Evolutionary conservation across 2,888 invertebrate species (phyloP).

Genomic region (Melolontha melolontha): DNA sequence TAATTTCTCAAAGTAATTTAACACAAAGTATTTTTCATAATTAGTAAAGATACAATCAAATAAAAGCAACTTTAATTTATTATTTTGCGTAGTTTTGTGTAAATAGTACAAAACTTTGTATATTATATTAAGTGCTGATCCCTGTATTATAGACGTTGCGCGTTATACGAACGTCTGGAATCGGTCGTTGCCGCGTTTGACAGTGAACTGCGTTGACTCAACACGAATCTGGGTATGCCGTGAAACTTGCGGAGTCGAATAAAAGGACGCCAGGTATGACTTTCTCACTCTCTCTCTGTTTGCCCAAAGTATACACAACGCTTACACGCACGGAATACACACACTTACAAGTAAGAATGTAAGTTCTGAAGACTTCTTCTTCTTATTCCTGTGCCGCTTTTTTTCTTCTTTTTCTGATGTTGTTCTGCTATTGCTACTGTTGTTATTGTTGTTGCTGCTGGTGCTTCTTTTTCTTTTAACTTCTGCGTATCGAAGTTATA

Average conservation of each 20-base stretch:
- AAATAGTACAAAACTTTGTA: too few relatives aligned
- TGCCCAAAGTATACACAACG: background rate
- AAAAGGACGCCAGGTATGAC: constrained; percentile 48
- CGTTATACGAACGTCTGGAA: constrained; percentile 4
- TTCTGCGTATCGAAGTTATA: too few relatives aligned
- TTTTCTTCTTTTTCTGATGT: too few relatives aligned
- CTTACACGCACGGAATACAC: constrained; percentile 29
- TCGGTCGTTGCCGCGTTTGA: constrained; percentile 29
- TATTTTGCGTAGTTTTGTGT: too few relatives aligned
- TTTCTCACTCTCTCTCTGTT: constrained; percentile 38
- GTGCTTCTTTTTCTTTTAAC: too few relatives aligned
- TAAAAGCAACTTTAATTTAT: too few relatives aligned
- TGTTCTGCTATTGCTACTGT: too few relatives aligned
- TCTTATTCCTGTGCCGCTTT: constrained; percentile 10
- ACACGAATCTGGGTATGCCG: constrained; percentile 50
- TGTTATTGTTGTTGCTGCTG: too few relatives aligned
- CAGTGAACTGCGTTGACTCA: constrained; percentile 50
- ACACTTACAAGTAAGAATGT: background rate
- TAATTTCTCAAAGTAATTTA: too few relatives aligned
- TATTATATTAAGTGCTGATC: background rate
- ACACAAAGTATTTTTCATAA: too few relatives aligned
- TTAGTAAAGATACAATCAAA: too few relatives aligned
- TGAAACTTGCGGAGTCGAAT: constrained; percentile 48
- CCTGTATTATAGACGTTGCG: constrained; percentile 17
- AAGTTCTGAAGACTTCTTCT: background rate